phyloP scores from a whole-genome alignment of 2,113 vertebrate species.

The Psammodynastes pulverulentus region DNA sequence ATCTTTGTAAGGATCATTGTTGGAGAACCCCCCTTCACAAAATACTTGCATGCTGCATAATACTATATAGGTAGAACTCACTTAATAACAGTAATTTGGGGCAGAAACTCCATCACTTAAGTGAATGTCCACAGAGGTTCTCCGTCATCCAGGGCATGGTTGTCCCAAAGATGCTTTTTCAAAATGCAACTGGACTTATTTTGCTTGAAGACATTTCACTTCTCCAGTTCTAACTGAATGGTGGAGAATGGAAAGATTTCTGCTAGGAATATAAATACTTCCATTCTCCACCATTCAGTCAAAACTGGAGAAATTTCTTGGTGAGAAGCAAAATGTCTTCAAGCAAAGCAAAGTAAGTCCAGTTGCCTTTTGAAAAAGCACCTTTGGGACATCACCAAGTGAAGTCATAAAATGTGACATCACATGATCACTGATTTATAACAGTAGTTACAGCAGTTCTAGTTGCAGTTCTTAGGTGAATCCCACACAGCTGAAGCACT shows the following conservation, averaged over 20 bases:
- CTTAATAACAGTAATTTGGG: background rate
- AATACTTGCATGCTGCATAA: background rate
- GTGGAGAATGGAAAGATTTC: background rate
- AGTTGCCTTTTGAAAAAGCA: background rate
- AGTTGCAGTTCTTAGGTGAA: background rate
- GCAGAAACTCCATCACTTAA: background rate
- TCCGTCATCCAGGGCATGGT: background rate
- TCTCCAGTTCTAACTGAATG: background rate
- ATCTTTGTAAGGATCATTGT: background rate
- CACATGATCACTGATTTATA: background rate
- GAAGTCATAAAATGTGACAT: background rate
- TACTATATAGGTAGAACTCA: background rate
- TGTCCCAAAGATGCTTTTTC: background rate
- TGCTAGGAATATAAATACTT: background rate
- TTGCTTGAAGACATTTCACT: background rate
- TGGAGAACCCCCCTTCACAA: background rate
- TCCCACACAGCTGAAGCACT: background rate
- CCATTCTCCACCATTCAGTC: background rate
- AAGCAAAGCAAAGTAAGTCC: background rate
- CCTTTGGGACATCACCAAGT: background rate
- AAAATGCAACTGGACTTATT: background rate
- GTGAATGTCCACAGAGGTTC: background rate
- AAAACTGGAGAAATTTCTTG: background rate
- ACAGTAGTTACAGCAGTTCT: background rate
- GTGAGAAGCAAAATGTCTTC: background rate